Conservation (phyloP, 2,888 invertebrate species). For the Agapostemon virescens region DNA sequence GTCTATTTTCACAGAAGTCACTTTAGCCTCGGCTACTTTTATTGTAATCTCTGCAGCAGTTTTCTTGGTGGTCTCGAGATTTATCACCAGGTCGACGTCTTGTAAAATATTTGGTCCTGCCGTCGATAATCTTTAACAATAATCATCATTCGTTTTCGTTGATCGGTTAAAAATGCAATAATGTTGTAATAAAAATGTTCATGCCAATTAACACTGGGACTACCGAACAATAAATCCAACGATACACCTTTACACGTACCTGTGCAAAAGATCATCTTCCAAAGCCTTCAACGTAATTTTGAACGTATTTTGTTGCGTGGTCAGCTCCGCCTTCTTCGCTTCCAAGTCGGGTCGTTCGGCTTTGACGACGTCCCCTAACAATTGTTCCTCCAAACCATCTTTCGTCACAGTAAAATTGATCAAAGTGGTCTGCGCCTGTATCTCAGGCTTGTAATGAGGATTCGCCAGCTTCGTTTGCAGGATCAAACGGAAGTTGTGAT, state of each 20-base stretch:
- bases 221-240: no score
- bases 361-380: slow-evolving; percentile 96
- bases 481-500: slow-evolving; percentile 90
- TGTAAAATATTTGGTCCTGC: slow-evolving; percentile 96
- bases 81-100: slow-evolving; percentile 94
- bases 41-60: slow-evolving; percentile 94
- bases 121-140: slow-evolving; percentile 86
- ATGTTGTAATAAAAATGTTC: no score
- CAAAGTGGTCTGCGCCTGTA: slow-evolving; percentile 97
- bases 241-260: no score
- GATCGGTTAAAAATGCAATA: neutral
- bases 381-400: slow-evolving; percentile 95
- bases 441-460: slow-evolving; percentile 97
- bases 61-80: slow-evolving; percentile 95
- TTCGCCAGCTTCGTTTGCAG: slow-evolving; percentile 96
- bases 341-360: slow-evolving; percentile 96
- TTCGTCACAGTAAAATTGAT: slow-evolving; percentile 97
- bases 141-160: neutral
- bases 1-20: slow-evolving; percentile 93
- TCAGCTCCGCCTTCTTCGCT: slow-evolving; percentile 89
- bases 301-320: slow-evolving; percentile 96
- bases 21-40: slow-evolving; percentile 92
- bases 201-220: no score
- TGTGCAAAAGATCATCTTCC: slow-evolving; percentile 93
- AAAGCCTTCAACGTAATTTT: slow-evolving; percentile 94